Conservation (phyloP, 2,113 vertebrate genomes). For the Crotalus viridis region DNA sequence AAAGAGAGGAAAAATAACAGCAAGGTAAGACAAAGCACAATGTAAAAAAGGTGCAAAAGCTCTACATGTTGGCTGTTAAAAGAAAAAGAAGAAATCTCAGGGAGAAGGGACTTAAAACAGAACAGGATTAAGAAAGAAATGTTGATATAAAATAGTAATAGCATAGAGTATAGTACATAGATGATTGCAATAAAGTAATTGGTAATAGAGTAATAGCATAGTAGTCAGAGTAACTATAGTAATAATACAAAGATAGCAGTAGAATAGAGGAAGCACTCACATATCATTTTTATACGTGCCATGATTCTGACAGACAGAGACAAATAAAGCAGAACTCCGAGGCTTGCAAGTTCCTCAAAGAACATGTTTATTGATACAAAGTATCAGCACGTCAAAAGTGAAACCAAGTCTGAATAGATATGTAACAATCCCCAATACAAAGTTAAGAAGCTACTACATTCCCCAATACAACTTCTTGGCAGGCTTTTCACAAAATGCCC, state of each 20-base stretch:
- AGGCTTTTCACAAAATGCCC: too few species aligned
- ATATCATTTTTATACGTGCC: not conserved
- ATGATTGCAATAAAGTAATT: too few species aligned
- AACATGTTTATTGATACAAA: too few species aligned
- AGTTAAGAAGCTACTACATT: too few species aligned
- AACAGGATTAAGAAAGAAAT: not conserved
- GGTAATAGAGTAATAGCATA: not conserved
- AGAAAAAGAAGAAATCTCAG: not conserved
- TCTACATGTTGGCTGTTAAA: not conserved
- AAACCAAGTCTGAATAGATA: too few species aligned
- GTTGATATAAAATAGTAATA: not conserved
- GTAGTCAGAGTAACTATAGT: not conserved
- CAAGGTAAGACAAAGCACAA: not conserved
- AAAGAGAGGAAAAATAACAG: not conserved
- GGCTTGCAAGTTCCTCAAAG: too few species aligned
- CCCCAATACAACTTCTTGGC: too few species aligned
- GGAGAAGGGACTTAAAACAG: not conserved
- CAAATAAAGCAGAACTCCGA: too few species aligned
- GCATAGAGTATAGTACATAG: not conserved
- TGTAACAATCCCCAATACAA: too few species aligned
- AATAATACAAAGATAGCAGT: not conserved
- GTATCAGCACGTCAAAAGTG: too few species aligned
- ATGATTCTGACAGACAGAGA: too few species aligned
- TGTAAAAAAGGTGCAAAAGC: not conserved
- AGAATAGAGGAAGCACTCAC: not conserved